Evolutionary conservation across 2,113 vertebrate species (phyloP).

Genomic region (Willisornis vidua): DNA sequence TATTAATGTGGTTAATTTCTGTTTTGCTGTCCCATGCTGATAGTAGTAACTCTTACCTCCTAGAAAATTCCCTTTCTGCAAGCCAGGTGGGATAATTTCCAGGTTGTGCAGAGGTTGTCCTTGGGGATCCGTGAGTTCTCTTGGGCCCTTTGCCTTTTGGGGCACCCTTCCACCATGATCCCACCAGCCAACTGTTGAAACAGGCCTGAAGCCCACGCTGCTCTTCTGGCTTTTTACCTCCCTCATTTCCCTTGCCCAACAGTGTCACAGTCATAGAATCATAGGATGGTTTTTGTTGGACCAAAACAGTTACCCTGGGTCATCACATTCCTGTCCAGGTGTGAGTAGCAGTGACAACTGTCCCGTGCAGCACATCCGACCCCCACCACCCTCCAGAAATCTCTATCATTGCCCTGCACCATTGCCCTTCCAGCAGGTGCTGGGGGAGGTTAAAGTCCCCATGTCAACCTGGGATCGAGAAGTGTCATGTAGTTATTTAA

Average conservation of each 20-base stretch:
- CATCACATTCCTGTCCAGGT: rapidly evolving
- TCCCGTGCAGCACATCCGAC: background rate
- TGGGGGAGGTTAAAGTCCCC: background rate
- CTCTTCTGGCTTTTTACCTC: background rate
- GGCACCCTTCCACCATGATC: background rate
- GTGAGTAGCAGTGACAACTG: background rate
- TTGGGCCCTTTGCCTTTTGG: background rate
- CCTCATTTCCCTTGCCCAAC: background rate
- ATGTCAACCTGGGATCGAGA: background rate
- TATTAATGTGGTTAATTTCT: background rate
- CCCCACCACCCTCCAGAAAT: background rate
- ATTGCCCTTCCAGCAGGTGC: background rate
- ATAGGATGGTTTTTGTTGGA: background rate
- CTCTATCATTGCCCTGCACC: background rate
- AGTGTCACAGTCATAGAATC: background rate
- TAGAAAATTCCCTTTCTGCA: background rate
- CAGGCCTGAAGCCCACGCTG: background rate
- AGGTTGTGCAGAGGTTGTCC: background rate
- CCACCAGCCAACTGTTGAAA: background rate
- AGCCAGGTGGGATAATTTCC: rapidly evolving
- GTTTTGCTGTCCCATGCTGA: background rate
- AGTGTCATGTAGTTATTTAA: background rate
- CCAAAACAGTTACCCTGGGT: background rate
- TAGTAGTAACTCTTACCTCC: background rate
- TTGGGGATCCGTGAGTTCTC: background rate